Evolutionary conservation across 2,797 vertebrate genomes (phyloP), one percentile per base, ranked within the genome.

Genomic region (Pseudotriccus pelzelni): DNA sequence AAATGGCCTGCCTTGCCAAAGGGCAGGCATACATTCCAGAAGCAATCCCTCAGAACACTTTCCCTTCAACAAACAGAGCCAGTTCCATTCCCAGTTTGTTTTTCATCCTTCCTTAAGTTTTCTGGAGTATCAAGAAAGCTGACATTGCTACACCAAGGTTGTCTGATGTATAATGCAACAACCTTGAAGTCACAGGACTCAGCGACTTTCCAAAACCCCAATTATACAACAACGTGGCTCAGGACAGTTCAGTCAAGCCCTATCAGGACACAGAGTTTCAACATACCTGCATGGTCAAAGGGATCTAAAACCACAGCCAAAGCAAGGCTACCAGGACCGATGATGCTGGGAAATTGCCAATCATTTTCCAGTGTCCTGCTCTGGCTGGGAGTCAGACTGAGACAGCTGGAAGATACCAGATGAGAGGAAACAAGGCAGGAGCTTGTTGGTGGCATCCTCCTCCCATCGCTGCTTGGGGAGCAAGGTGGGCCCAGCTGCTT

Each of bases 91-190:
- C 0, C 1, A 52, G 32, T 25, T 79, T 37, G 41, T 56, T 84
- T 44, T 69, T 82, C 47, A 79, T 62, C n/a, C 27, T 64, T 64
- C 34, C 30, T 47, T n/a, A 75, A 39, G 4, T 79, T 46, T 86
- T 68, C 44, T 52, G 32, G 4, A 67, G 5, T 17, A 84, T 20
- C 41, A 55, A 77, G 58, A 73, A 79, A 95, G 50, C 63, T 63
- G 43, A 75, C 44, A 39, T 7, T n/a, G 58, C 30, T 68, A 36
- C 37, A 18, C 10, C 4, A 53, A 47, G 43, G 68, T 27, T 43
- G 24, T 39, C 1, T 0, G 37, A 43, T 0, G 1, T 30, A n/a
- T 20, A 14, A 25, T 9, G 10, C 12, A 10, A 74, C 32, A 58
- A 5, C 12, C n/a, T n/a, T 58, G 20, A 86, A 55, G 24, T 56